Base-by-base conservation (phyloP, 2,113 vertebrate species). In the Sylvilagus bachmani region DNA sequence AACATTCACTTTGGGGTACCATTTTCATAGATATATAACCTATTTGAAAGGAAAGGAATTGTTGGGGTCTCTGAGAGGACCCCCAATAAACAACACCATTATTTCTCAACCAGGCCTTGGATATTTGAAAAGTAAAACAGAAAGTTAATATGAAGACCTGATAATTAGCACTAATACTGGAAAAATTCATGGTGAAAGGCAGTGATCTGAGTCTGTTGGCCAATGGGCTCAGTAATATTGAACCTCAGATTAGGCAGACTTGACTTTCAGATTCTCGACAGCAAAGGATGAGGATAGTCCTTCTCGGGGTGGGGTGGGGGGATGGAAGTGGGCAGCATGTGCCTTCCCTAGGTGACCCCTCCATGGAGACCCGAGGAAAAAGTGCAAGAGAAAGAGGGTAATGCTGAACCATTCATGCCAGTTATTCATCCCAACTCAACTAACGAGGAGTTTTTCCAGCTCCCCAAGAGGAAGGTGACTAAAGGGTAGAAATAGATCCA, bases 1-100 rank as follows among this genome's bases (percentile, higher is more conserved):
- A 44, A 82, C 62, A 44, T 89, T 79, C 21, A 64, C 17, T 75
- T 62, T 75, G 91, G 70, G 67, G 69, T 62, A 33, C 22, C 16
- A 27, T 70, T 95, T 89, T n/a, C 55, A 74, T 31, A 93, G 58
- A 53, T 22, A 79, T 53, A 33, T 53, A 92, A 66, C 78, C 27
- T 88, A 16, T 71, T 55, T 80, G 67, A 77, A 86, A 81, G 6
- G n/a, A 69, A 73, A 77, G 12, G 13, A 83, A 58, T 24, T 19
- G 25, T n/a, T 62, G 19, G 64, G 22, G 36, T 64, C 44, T 87
- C 36, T 44, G 33, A 33, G 53, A 49, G 24, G 17, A 12, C 17
- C 27, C 1, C 79, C 24, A 27, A 8, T 77, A 53, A 90, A 33
- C 73, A 66, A 44, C 38, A 89, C 1, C 9, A 55, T 5, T 36